These are phyloP conservation scores for Callipepla squamata DNA, from an alignment of 2,113 vertebrate species.

Conservation along the genomic window DNA sequence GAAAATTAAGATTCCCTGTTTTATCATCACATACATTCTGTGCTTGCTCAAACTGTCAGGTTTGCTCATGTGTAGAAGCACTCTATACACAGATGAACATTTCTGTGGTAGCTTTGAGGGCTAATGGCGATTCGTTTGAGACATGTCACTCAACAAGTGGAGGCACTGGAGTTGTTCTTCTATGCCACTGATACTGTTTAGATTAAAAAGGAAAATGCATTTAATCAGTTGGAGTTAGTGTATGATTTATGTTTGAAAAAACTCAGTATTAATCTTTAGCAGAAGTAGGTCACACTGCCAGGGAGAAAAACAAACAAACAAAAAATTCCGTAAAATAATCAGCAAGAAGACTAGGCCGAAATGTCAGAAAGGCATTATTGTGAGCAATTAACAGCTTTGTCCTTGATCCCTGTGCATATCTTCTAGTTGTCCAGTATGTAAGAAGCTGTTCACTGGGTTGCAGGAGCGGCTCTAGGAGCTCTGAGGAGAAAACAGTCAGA, in stretches of 20 bases:
- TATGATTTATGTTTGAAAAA: neutral
- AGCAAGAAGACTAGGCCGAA: neutral
- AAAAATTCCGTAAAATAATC: neutral
- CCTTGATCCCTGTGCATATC: fast-evolving
- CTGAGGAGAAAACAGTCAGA: neutral
- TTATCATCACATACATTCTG: neutral
- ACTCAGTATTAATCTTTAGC: neutral
- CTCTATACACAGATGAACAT: neutral
- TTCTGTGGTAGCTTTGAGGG: neutral
- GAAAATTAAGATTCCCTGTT: neutral
- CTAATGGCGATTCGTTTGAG: neutral
- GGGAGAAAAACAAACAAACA: neutral
- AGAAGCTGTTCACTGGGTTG: neutral
- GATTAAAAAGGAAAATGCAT: neutral
- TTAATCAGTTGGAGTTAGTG: neutral
- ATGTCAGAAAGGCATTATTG: neutral
- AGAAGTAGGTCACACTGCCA: neutral
- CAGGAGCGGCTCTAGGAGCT: neutral
- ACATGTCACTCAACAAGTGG: neutral
- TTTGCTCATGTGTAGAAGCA: neutral
- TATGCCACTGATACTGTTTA: neutral
- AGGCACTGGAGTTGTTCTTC: neutral
- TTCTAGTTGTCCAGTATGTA: neutral
- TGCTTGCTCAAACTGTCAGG: neutral
- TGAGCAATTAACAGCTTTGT: neutral